Evolutionary conservation across 2,888 invertebrate species (phyloP), one percentile per base, ranked within the genome.

Genomic region (Rotaria magnacalcarata): DNA sequence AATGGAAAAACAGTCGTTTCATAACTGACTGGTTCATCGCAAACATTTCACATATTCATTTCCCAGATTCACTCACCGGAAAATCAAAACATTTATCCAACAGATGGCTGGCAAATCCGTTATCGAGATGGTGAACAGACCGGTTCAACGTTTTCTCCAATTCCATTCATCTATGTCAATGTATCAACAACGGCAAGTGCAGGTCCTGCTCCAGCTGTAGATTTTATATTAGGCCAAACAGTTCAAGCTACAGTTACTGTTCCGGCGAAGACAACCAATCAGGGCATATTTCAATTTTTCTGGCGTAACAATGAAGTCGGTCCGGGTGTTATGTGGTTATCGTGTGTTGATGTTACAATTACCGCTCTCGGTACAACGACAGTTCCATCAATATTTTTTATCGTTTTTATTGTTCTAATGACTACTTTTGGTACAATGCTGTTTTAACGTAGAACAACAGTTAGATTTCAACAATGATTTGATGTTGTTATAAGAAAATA

Each of bases 11-110:
- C 75, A 75, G 10, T 4, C 4, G 75, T 43, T 75, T 75, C 74
- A 74, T 74, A 41, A 8, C 14, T 41, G n/a, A 41, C 27, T 74
- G 27, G 74, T 74, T 74, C 75, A 16, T 43, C n/a, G 14, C 75
- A 75, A 75, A 75, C 34, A 19, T 27, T 75, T 75, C 75, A 75
- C 34, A 75, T 74, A 74, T 74, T 74, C 41, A 19, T 74, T 74
- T 74, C 74, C 10, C 27, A 74, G 27, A 74, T 27, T 34, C 74
- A 74, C 27, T 34, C 34, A 34, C 0, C 34, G 8, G 74, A 74
- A 74, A 74, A 74, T 34, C 74, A 74, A 74, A 74, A n/a, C 19
- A 41, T 74, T 74, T 74, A 74, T 74, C 74, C 74, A 34, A 74
- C 74, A 8, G 74, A 74, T 74, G 14, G 74, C 2, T 74, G 14